Evolutionary conservation across 2,113 vertebrate species (phyloP).

Genomic region (Emydocephalus ijimae): DNA sequence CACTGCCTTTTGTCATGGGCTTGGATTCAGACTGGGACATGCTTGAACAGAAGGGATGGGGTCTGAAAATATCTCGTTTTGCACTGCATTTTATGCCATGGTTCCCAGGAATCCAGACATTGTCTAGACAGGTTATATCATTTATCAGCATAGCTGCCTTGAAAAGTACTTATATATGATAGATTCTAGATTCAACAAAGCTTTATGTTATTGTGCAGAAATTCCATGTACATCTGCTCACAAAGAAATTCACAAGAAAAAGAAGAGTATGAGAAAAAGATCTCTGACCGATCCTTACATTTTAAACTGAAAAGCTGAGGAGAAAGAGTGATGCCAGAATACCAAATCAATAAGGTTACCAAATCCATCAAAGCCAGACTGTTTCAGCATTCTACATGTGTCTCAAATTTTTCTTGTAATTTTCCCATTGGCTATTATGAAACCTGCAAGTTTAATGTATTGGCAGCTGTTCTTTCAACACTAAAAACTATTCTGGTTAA

Average conservation of each 20-base stretch:
- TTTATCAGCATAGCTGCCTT: background rate
- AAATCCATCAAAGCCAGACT: background rate
- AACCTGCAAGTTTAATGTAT: background rate
- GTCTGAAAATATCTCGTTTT: background rate
- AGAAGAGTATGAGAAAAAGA: background rate
- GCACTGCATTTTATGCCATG: background rate
- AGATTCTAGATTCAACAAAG: background rate
- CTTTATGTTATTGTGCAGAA: background rate
- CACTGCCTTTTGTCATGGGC: background rate
- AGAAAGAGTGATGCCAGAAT: background rate
- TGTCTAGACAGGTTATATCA: background rate
- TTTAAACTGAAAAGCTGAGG: background rate
- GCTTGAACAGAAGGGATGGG: background rate
- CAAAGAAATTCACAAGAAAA: background rate
- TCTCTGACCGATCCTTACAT: background rate
- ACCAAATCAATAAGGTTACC: background rate
- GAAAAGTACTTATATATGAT: background rate
- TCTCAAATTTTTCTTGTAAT: background rate
- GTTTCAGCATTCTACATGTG: background rate
- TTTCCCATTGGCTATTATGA: background rate
- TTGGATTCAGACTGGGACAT: background rate
- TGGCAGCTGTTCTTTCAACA: background rate
- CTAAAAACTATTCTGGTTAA: background rate
- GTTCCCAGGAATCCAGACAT: background rate
- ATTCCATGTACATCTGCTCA: background rate